A percentile compares a stretch with the other conserved stretches of the same genome.
phyloP scores from a whole-genome alignment of 2,888 invertebrate genomes.

The Drosophila eohydei region DNA sequence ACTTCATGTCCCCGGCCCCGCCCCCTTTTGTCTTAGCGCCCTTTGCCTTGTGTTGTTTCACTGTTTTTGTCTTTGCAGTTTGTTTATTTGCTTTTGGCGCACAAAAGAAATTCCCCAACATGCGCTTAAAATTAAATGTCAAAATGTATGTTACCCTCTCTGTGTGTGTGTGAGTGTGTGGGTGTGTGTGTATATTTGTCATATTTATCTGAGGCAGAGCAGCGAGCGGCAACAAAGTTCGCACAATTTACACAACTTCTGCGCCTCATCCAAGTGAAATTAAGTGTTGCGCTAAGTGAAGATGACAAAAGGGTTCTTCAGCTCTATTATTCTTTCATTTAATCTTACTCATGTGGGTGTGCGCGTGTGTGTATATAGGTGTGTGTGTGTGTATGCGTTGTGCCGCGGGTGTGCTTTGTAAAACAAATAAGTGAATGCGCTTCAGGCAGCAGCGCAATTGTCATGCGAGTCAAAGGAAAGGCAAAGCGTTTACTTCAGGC shows the following conservation, averaged over 20 bases:
- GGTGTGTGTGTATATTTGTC: conserved; percentile 42
- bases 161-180: conserved; percentile 23
- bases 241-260: conserved; percentile 79
- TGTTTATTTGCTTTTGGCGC: conserved; percentile 74
- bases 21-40: neutral
- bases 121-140: conserved; percentile 82
- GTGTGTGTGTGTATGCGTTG: conserved; percentile 26
- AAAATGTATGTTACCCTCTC: conserved; percentile 54
- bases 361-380: conserved; percentile 20
- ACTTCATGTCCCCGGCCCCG: conserved; percentile 40
- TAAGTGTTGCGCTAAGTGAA: conserved; percentile 79
- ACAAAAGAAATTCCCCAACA: conserved; percentile 83
- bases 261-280: conserved; percentile 75
- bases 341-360: conserved; percentile 59
- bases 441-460: conserved; percentile 70
- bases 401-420: conserved; percentile 76
- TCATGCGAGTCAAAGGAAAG: conserved; percentile 61
- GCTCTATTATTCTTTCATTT: conserved; percentile 78
- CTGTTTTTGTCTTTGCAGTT: conserved; percentile 65
- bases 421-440: conserved; percentile 76
- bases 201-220: conserved; percentile 65
- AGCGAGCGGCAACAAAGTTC: conserved; percentile 69
- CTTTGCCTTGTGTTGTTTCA: conserved; percentile 33
- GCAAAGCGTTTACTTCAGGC: conserved; percentile 44
- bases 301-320: conserved; percentile 81